Conservation (phyloP, 2,113 vertebrate species). For the Uropsilus gracilis region DNA sequence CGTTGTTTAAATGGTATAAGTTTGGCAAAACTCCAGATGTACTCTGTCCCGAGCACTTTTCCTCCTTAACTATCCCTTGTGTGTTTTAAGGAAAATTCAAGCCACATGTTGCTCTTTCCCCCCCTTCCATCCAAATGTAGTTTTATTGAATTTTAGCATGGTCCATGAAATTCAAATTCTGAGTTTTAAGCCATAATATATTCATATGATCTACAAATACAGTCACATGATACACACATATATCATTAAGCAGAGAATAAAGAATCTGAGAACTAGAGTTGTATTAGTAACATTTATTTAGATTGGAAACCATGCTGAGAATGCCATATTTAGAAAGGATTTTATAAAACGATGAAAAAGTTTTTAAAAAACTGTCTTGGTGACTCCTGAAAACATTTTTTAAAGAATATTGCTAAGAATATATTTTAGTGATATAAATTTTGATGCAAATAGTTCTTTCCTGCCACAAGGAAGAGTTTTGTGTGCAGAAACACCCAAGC, state of each 20-base stretch:
- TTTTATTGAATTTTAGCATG: conserved; percentile 78
- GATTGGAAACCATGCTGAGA: not conserved
- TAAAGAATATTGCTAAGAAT: conserved; percentile 38
- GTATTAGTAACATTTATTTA: conserved; percentile 33
- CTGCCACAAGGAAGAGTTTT: not conserved
- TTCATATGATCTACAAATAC: conserved; percentile 54
- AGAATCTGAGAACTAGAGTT: conserved; percentile 32
- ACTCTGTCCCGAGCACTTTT: conserved; percentile 71
- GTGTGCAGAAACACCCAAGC: not conserved
- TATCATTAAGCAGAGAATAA: conserved; percentile 73
- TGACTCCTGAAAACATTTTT: conserved; percentile 37
- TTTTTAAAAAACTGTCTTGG: not conserved
- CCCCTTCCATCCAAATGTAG: conserved; percentile 62
- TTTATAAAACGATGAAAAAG: conserved; percentile 39
- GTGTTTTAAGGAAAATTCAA: conserved; percentile 76
- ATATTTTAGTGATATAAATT: conserved; percentile 32
- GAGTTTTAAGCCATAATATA: conserved; percentile 62
- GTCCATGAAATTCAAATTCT: conserved; percentile 74
- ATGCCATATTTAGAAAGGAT: not conserved
- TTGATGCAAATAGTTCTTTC: conserved; percentile 36
- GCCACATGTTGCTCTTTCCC: conserved; percentile 69
- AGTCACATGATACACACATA: conserved; percentile 55
- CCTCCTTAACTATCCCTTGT: conserved; percentile 53
- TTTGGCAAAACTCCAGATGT: conserved; percentile 68
- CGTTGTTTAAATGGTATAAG: conserved; percentile 64